These are phyloP conservation scores for Anastrepha obliqua DNA, from an alignment of 1,140 invertebrate species.

Conservation along the genomic window DNA sequence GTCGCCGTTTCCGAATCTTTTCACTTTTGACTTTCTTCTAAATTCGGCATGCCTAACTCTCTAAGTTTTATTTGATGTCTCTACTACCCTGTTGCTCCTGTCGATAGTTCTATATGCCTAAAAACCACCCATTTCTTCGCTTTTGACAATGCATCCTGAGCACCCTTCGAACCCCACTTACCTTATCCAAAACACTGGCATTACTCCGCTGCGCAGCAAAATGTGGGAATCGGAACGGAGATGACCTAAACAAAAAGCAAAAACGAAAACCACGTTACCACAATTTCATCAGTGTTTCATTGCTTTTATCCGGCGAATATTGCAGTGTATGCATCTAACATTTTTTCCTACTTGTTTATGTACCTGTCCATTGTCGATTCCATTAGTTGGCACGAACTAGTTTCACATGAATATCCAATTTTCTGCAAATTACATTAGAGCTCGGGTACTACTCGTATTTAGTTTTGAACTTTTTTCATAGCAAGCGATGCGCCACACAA, in stretches of 20 bases:
- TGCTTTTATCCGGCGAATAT: background rate
- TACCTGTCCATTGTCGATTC: conserved; percentile 32
- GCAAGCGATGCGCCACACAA: background rate
- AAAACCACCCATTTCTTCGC: too few species aligned
- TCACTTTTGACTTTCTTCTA: too few species aligned
- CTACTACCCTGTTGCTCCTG: too few species aligned
- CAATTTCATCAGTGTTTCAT: conserved; percentile 15
- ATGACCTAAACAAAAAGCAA: background rate
- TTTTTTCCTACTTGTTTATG: background rate
- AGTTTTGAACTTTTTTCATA: background rate
- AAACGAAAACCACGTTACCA: background rate
- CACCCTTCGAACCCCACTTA: background rate
- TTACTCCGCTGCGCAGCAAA: background rate
- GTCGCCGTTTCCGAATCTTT: too few species aligned
- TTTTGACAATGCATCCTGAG: too few species aligned
- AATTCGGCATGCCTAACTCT: too few species aligned
- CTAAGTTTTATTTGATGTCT: too few species aligned
- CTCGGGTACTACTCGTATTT: background rate
- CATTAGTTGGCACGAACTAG: background rate
- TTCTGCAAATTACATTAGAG: conserved; percentile 12
- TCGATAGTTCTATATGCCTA: too few species aligned
- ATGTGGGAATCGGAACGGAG: background rate
- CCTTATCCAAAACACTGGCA: conserved; percentile 22
- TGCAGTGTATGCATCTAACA: background rate
- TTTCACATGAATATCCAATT: conserved; percentile 14